Percentiles rank a stretch among this genome's conserved stretches.
Conservation (phyloP, 1,140 invertebrate species). For the Drosophila aff. region DNA sequence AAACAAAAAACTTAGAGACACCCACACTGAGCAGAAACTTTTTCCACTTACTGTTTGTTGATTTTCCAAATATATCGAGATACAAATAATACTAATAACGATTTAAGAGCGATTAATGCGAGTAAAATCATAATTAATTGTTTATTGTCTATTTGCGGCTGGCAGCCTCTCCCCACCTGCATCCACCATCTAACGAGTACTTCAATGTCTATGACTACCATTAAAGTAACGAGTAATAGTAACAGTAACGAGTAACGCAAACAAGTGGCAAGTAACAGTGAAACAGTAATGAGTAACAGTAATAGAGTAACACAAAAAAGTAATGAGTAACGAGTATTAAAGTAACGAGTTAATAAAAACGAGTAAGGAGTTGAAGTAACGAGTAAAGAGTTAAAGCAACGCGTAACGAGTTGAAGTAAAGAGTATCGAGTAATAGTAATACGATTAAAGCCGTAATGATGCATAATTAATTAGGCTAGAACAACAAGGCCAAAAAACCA, state of each 20-base stretch:
- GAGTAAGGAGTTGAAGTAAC: neutral
- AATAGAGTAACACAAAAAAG: neutral
- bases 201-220: conserved; percentile 52
- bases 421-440: neutral
- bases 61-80: conserved; percentile 58
- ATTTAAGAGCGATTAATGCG: conserved; percentile 59
- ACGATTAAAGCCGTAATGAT: conserved; percentile 1
- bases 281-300: conserved; percentile 1
- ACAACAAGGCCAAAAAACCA: conserved; percentile 24
- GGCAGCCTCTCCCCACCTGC: conserved; percentile 26
- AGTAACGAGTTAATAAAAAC: neutral
- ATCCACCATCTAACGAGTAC: conserved; percentile 34
- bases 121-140: conserved; percentile 75
- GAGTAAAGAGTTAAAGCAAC: neutral
- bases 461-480: conserved; percentile 47
- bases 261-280: conserved; percentile 1
- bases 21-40: conserved; percentile 36
- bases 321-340: conserved; percentile 6
- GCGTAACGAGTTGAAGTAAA: neutral
- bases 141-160: conserved; percentile 70
- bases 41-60: conserved; percentile 78
- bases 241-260: neutral
- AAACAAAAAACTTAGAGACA: conserved; percentile 27
- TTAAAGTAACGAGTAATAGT: conserved; percentile 6
- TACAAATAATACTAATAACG: conserved; percentile 5